Percentiles rank a stretch among this genome's conserved stretches.
Evolutionary conservation across 1,140 invertebrate species (phyloP).

Genomic region (Drosophila varians): DNA sequence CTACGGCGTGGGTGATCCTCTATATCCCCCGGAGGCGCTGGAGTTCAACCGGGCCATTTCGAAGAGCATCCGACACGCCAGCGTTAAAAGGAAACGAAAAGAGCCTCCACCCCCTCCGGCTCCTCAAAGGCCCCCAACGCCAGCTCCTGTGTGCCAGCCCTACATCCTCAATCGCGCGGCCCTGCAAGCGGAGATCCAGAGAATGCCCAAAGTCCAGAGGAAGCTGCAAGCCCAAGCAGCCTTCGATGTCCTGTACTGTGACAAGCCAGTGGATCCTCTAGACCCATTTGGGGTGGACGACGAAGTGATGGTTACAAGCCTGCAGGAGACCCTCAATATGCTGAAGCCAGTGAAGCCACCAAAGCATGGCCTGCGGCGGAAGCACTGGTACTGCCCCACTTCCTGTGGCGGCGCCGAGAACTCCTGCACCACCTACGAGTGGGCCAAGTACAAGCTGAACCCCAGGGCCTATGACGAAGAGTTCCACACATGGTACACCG

Average conservation of each 20-base stretch:
- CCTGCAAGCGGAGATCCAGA: constrained; percentile 10
- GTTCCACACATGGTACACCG: constrained; percentile 6
- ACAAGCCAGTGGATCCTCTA: not conserved
- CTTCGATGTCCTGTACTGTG: constrained; percentile 13
- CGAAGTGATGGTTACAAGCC: not conserved
- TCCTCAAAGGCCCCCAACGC: not conserved
- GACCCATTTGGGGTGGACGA: constrained; percentile 1
- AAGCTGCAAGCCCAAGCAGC: constrained; percentile 23
- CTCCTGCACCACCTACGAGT: constrained; percentile 45
- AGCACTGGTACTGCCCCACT: constrained; percentile 21
- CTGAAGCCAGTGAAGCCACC: not conserved
- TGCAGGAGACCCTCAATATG: not conserved
- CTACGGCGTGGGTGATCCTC: constrained; percentile 33
- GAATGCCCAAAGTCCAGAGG: constrained; percentile 30
- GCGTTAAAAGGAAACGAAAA: not conserved
- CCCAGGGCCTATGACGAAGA: constrained; percentile 14
- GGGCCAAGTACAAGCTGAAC: constrained; percentile 48
- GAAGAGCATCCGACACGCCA: constrained; percentile 13
- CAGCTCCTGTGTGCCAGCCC: not conserved
- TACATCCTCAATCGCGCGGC: constrained; percentile 41
- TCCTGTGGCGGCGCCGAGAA: constrained; percentile 13
- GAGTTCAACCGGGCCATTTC: constrained; percentile 17
- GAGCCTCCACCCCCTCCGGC: no score
- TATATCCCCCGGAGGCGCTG: not conserved
- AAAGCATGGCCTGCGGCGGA: constrained; percentile 1